These are phyloP conservation scores for Homarus americanus DNA, from an alignment of 1,140 invertebrate genomes.

Conservation along the genomic window DNA sequence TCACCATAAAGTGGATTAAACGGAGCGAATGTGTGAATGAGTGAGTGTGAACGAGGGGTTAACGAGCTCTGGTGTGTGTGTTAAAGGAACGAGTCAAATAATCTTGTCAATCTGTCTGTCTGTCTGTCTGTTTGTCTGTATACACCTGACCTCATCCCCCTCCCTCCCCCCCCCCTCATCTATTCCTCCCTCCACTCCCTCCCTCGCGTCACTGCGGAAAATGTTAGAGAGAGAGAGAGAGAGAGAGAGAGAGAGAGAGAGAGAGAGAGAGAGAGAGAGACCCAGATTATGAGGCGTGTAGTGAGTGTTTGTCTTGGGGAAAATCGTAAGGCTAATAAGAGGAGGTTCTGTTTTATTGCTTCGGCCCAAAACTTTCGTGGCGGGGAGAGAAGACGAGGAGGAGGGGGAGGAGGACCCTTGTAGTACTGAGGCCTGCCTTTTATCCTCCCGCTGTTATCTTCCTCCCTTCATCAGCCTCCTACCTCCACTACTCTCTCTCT, in stretches of 20 bases:
- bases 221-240: background rate
- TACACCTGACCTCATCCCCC: too few species aligned
- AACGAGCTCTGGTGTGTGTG: too few species aligned
- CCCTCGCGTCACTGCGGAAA: background rate
- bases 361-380: background rate
- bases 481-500: background rate
- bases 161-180: background rate
- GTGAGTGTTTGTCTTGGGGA: slow-evolving; percentile 35
- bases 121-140: background rate
- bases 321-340: slow-evolving; percentile 35
- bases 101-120: too few species aligned
- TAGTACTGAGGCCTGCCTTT: background rate
- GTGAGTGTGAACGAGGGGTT: too few species aligned
- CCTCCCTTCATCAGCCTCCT: background rate
- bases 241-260: background rate
- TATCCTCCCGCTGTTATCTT: background rate
- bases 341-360: slow-evolving; percentile 14
- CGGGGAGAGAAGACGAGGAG: background rate
- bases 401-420: background rate
- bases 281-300: background rate
- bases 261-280: background rate
- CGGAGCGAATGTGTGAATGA: too few species aligned
- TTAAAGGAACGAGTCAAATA: too few species aligned
- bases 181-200: background rate
- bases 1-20: too few species aligned